Conservation (phyloP, 2,113 vertebrate species). For the Zosterops borbonicus region DNA sequence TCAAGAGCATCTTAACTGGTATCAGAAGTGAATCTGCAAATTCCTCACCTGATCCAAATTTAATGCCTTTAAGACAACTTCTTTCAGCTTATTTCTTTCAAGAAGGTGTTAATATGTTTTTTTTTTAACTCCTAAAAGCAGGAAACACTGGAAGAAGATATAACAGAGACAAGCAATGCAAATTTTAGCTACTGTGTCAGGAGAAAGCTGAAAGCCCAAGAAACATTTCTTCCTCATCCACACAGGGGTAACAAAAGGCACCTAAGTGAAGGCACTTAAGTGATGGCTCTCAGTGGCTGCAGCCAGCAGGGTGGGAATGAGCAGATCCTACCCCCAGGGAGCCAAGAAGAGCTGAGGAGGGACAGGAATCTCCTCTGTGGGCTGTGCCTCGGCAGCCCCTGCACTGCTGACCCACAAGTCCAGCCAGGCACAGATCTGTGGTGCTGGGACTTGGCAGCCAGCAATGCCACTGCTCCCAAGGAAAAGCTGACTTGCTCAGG, state of each 20-base stretch:
- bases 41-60: neutral
- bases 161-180: neutral
- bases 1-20: neutral
- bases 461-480: neutral
- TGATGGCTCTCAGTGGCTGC: neutral
- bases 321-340: neutral
- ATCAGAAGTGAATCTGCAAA: neutral
- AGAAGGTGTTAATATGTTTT: neutral
- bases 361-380: rapidly evolving
- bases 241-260: rapidly evolving
- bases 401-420: neutral
- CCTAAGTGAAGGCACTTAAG: rapidly evolving
- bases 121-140: neutral
- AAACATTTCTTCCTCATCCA: neutral
- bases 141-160: neutral
- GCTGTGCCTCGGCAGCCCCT: neutral
- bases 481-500: neutral
- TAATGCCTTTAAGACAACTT: neutral
- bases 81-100: neutral
- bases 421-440: rapidly evolving
- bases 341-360: rapidly evolving
- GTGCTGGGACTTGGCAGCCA: neutral
- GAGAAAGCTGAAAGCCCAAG: neutral
- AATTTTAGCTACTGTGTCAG: neutral
- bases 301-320: neutral